Percentiles rank a stretch among this genome's conserved stretches.
Evolutionary conservation across 2,888 invertebrate species (phyloP).

Genomic region (Poecilobothrus nobilitatus): DNA sequence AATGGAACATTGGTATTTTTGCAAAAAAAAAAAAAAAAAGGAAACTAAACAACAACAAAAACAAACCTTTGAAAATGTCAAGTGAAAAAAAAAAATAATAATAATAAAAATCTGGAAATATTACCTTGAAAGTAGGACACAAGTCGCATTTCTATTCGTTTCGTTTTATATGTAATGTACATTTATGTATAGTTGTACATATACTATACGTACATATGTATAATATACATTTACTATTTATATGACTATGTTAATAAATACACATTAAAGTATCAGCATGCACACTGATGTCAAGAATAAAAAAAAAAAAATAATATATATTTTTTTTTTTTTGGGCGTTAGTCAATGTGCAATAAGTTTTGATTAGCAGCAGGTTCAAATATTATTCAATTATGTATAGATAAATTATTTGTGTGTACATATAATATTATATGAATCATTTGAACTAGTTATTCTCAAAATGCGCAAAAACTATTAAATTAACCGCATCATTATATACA

Average conservation of each 20-base stretch:
- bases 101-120: neutral
- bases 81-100: neutral
- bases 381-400: too few species aligned
- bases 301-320: too few species aligned
- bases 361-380: too few species aligned
- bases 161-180: too few species aligned
- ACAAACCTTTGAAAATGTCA: neutral
- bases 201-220: neutral
- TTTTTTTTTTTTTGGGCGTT: neutral
- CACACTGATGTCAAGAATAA: too few species aligned
- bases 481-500: too few species aligned
- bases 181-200: too few species aligned
- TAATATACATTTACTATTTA: neutral
- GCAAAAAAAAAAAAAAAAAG: neutral
- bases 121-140: slow-evolving; percentile 6
- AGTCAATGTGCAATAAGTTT: neutral
- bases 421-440: neutral
- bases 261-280: too few species aligned
- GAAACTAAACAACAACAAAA: neutral
- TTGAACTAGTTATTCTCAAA: neutral
- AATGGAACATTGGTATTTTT: neutral
- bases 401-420: neutral
- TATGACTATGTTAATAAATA: too few species aligned
- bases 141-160: neutral
- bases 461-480: too few species aligned